These are phyloP conservation scores for Netelia virgata DNA, from an alignment of 2,888 invertebrate species.

Conservation along the genomic window DNA sequence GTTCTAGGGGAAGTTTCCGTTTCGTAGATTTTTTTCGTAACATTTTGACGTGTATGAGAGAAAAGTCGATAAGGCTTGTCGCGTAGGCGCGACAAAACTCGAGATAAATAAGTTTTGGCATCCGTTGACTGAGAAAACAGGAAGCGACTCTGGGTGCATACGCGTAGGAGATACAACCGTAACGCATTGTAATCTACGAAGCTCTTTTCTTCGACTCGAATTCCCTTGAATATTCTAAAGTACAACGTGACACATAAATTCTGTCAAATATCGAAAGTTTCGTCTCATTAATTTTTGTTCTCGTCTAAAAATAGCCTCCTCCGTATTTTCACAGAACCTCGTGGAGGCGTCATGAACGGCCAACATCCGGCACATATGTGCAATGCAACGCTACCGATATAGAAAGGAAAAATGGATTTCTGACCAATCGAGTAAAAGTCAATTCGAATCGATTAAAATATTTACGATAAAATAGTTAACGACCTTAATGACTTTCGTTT, in stretches of 20 bases:
- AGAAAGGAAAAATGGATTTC: not conserved
- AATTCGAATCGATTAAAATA: not conserved
- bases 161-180: not conserved
- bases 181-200: not conserved
- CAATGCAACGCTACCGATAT: too few species aligned
- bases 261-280: not conserved
- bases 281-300: not conserved
- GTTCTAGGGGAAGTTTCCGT: not conserved
- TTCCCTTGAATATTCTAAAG: not conserved
- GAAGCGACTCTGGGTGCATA: constrained; percentile 34
- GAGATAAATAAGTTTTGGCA: constrained; percentile 63
- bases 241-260: not conserved
- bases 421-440: not conserved
- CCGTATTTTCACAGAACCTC: not conserved
- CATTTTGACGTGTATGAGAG: not conserved
- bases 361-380: not conserved
- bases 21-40: not conserved
- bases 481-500: not conserved
- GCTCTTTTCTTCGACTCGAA: not conserved
- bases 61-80: constrained; percentile 56
- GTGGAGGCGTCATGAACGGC: not conserved
- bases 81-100: constrained; percentile 54
- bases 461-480: too few species aligned
- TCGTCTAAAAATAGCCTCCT: not conserved
- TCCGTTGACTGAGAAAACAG: constrained; percentile 56